These are phyloP conservation scores for Parazoanthus atlanticus DNA, from an alignment of 92 coral and sea anemone genomes.

Conservation along the genomic window DNA sequence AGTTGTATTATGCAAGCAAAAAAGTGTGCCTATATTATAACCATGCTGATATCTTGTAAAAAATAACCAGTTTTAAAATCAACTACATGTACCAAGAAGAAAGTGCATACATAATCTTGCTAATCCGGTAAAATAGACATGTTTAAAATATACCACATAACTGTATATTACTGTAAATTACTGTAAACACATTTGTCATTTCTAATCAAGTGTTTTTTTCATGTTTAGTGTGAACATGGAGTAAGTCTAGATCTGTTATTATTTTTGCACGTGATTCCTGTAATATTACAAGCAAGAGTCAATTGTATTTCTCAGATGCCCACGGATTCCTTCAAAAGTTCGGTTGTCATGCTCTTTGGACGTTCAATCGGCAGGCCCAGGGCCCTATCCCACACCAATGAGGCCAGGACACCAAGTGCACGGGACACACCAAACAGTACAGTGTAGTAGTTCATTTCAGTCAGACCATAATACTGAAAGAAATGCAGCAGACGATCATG, in stretches of 20 bases:
- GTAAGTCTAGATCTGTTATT: not conserved
- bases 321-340: slow-evolving; percentile 68
- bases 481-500: not conserved
- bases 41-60: not conserved
- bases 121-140: not conserved
- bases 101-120: too few species aligned
- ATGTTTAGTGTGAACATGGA: slow-evolving; percentile 21
- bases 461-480: slow-evolving; percentile 87
- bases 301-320: not conserved
- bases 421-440: slow-evolving; percentile 98
- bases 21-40: not conserved
- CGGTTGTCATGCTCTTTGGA: slow-evolving; percentile 96
- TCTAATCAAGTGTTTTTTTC: not conserved
- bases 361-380: slow-evolving; percentile 93
- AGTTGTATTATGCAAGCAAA: not conserved
- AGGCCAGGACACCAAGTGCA: slow-evolving; percentile 93
- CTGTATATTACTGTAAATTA: not conserved
- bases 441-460: slow-evolving; percentile 96
- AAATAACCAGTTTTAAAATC: too few species aligned
- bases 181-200: not conserved
- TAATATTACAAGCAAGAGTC: not conserved
- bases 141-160: not conserved
- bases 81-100: not conserved
- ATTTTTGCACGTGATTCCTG: slow-evolving; percentile 5
- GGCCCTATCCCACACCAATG: slow-evolving; percentile 97